Base-by-base conservation (phyloP, 2,888 invertebrate genomes). In the Platycnemis pennipes region DNA sequence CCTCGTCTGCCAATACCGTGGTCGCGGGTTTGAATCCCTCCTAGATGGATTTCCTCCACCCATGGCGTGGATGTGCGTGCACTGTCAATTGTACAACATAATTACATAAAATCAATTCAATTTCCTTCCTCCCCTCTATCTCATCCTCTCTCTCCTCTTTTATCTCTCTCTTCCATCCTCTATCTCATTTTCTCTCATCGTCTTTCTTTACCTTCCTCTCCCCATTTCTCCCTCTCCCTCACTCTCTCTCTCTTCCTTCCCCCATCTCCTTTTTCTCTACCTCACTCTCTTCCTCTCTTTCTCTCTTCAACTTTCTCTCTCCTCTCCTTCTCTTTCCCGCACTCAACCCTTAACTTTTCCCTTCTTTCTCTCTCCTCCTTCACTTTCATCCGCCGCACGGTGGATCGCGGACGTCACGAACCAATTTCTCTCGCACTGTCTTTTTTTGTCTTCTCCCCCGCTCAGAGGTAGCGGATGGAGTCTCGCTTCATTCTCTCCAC, bases 321-420 rank as follows among this genome's bases (percentile, higher is more conserved):
- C n/a, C n/a, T 49, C 49, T 49, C 49, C 19, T 19, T 49, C 49
- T 49, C 49, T 49, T 19, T 49, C 49, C 3, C 19, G 2, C 49
- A 11, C 19, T 11, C 49, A 49, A 16, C 49, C 19, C 49, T 49
- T 19, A 11, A 16, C 19, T 49, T 19, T 49, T 19, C 49, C 49
- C 49, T 49, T n/a, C n/a, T 49, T 16, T 49, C 49, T 19, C 49
- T 49, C 49, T 49, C 49, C 49, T 49, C 49, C 49, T 0, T 19
- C 49, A 0, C 49, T 3, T 19, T 49, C 49, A 16, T 3, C 49
- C 49, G 49, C 1, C 49, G 49, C 49, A 49, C 63, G 22, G 63
- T n/a, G 63, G n/a, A 63, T 63, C 63, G 63, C n/a, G n/a, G 22
- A 63, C n/a, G 63, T 63, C 63, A 63, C 63, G 63, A 63, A 63